phyloP scores from a whole-genome alignment of 1,140 invertebrate genomes.

The Procambarus virginalis region DNA sequence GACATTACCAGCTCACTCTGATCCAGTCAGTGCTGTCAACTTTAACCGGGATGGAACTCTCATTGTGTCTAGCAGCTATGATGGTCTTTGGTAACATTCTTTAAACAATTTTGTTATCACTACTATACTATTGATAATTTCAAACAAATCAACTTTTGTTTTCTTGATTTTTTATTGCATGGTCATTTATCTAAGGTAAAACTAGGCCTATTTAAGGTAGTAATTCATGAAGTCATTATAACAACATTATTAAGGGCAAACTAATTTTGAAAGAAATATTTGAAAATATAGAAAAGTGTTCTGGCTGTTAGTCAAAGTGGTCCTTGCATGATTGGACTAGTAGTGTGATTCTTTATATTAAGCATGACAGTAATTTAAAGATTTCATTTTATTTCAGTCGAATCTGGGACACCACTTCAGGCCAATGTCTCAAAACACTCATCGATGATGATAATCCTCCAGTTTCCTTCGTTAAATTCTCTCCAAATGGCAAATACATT shows the following conservation, averaged over 20 bases:
- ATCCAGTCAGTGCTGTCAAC: slow-evolving; percentile 98
- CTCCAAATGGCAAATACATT: slow-evolving; percentile 99
- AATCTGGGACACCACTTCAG: slow-evolving; percentile 99
- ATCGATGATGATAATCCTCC: slow-evolving; percentile 97
- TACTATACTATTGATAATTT: too few species aligned
- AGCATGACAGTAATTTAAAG: neutral
- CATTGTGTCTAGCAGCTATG: slow-evolving; percentile 99
- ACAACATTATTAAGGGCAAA: too few species aligned
- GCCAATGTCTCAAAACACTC: slow-evolving; percentile 98
- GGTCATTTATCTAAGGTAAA: too few species aligned
- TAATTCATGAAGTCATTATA: too few species aligned
- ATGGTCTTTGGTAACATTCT: slow-evolving; percentile 91
- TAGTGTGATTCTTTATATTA: too few species aligned
- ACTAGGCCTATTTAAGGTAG: too few species aligned
- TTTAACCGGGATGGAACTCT: slow-evolving; percentile 99
- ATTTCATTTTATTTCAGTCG: slow-evolving; percentile 81
- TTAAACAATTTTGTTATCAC: slow-evolving; percentile 57
- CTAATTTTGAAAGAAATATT: too few species aligned
- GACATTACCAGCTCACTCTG: slow-evolving; percentile 98
- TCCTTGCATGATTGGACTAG: too few species aligned
- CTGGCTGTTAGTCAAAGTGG: too few species aligned
- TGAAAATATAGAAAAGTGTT: too few species aligned
- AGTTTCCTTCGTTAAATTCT: slow-evolving; percentile 99
- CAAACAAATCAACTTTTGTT: too few species aligned
- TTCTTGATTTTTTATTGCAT: too few species aligned